A percentile compares a stretch with the other conserved stretches of the same genome.
Conservation (phyloP, 2,888 invertebrate genomes). For the Periphyllus acericola region DNA sequence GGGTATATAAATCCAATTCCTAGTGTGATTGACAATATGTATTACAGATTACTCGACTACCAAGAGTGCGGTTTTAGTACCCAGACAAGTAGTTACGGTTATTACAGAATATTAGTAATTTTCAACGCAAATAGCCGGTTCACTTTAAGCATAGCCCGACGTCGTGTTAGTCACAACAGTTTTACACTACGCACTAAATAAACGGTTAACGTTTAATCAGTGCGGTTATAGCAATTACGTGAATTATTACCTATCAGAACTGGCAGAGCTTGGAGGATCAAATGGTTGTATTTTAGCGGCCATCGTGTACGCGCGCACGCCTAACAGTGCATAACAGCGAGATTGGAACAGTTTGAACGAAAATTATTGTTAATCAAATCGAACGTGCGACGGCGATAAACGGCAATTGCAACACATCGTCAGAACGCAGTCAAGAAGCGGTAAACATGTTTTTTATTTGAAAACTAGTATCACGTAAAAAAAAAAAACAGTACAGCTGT, state of each 20-base stretch:
- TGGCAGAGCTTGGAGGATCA: constrained; percentile 89
- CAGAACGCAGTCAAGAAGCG: not conserved
- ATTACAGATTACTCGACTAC: not conserved
- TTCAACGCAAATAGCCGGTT: not conserved
- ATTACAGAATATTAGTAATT: not conserved
- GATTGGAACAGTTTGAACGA: too few relatives aligned
- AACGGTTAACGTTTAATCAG: too few relatives aligned
- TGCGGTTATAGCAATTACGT: too few relatives aligned
- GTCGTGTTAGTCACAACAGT: not conserved
- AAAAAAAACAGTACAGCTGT: not conserved
- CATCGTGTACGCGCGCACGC: constrained; percentile 63
- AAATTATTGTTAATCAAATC: not conserved
- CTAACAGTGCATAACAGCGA: not conserved
- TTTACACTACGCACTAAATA: too few relatives aligned
- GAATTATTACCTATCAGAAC: constrained; percentile 79
- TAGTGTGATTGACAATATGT: too few relatives aligned
- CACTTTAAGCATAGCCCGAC: not conserved
- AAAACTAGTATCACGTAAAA: not conserved
- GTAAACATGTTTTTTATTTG: not conserved
- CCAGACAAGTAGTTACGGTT: not conserved
- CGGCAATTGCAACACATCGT: not conserved
- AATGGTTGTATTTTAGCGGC: constrained; percentile 68
- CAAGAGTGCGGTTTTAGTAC: not conserved
- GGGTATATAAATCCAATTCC: too few relatives aligned
- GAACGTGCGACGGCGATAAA: not conserved